Conservation (phyloP, 2,888 invertebrate species). For the Gerosis bhagava region DNA sequence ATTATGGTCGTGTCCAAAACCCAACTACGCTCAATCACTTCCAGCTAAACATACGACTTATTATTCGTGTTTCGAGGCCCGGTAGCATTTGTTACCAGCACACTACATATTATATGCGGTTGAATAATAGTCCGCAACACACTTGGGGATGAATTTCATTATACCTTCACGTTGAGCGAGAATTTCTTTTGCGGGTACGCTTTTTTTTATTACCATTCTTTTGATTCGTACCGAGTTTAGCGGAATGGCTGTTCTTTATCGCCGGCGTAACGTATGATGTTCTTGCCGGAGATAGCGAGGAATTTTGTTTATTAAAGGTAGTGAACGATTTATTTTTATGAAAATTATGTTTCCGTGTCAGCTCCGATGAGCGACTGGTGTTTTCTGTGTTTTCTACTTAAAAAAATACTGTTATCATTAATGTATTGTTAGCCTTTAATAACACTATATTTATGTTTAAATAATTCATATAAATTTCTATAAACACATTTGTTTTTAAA, state of each 20-base stretch:
- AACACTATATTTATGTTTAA: too few relatives aligned
- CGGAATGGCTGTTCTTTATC: constrained; percentile 12
- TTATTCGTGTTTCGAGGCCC: constrained; percentile 43
- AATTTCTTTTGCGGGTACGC: constrained; percentile 58
- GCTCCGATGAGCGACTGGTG: too few relatives aligned
- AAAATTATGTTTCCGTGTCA: too few relatives aligned
- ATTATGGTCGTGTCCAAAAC: too few relatives aligned
- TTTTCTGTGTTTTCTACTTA: too few relatives aligned
- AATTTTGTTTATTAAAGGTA: not conserved
- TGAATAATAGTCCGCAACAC: constrained; percentile 76
- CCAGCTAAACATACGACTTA: constrained; percentile 25
- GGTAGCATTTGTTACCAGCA: constrained; percentile 67
- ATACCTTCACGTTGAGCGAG: constrained; percentile 67
- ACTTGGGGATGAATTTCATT: constrained; percentile 79
- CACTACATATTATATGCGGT: constrained; percentile 75
- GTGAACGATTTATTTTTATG: too few relatives aligned
- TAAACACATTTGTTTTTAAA: too few relatives aligned
- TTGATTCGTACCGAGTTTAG: constrained; percentile 50
- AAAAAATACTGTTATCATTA: too few relatives aligned
- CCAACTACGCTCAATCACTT: constrained; percentile 21
- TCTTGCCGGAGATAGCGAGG: not conserved
- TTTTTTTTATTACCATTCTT: constrained; percentile 60
- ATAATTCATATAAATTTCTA: too few relatives aligned
- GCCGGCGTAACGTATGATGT: constrained; percentile 6
- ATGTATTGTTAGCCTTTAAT: too few relatives aligned